Conservation (phyloP, 2,888 invertebrate species). For the Diarsia dahlii region DNA sequence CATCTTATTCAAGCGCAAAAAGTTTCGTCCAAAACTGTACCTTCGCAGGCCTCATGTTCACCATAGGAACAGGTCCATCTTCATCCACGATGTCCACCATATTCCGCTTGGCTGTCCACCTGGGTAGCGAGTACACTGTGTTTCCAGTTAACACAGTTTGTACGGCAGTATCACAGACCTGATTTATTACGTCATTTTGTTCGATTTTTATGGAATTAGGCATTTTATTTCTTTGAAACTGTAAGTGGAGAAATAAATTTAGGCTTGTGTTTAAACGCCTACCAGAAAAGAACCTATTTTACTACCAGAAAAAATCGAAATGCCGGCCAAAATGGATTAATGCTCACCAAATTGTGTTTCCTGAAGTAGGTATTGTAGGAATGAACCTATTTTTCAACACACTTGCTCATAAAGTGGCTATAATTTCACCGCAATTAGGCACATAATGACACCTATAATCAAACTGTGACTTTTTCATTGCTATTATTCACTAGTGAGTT, state of each 20-base stretch:
- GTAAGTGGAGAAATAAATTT: slow-evolving; percentile 3
- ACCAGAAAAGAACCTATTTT: too few relatives aligned
- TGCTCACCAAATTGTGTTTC: too few relatives aligned
- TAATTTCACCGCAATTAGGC: too few relatives aligned
- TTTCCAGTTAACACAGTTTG: slow-evolving; percentile 8
- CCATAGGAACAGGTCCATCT: slow-evolving; percentile 73
- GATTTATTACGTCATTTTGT: background rate
- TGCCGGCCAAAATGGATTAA: too few relatives aligned
- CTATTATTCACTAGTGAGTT: too few relatives aligned
- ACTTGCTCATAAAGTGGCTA: too few relatives aligned
- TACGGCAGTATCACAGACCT: background rate
- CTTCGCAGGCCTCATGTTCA: slow-evolving; percentile 66
- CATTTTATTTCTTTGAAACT: slow-evolving; percentile 25
- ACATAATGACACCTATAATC: too few relatives aligned
- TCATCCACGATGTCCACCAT: slow-evolving; percentile 57
- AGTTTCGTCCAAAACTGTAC: slow-evolving; percentile 48
- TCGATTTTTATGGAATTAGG: background rate
- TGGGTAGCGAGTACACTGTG: slow-evolving; percentile 18
- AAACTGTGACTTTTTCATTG: too few relatives aligned
- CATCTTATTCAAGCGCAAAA: background rate
- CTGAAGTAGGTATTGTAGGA: too few relatives aligned
- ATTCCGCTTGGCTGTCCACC: background rate
- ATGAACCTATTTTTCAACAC: too few relatives aligned
- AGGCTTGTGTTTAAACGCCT: too few relatives aligned
- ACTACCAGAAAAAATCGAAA: too few relatives aligned